Evolutionary conservation across 2,888 invertebrate species (phyloP), one percentile per base, ranked within the genome.

Genomic region (Ametastegia equiseti): DNA sequence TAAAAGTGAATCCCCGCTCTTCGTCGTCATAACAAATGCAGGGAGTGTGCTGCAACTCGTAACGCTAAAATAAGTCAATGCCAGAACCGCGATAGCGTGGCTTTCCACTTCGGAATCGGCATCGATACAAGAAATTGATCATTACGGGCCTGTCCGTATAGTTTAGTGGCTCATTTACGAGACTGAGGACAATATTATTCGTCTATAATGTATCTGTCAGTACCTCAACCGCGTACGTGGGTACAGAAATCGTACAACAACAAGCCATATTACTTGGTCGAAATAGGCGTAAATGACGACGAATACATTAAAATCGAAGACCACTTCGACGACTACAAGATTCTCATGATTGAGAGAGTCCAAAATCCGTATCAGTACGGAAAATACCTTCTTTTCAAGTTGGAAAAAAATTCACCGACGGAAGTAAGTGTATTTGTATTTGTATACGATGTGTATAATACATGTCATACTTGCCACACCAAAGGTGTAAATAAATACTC

Each of bases 1-100:
- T 6, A 19, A 11, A 33, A 11, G 75, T 75, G 54, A 75, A 75
- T 75, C 75, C 75, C 75, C 75, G 75, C 50, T 50, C 33, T 75
- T 45, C 7, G 23, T 36, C 75, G 54, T 15, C 2, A 6, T 7
- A 30, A 15, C 30, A 15, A 45, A 42, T 23, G 5, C 27, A 23
- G 67, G 63, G 63, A 63, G 33, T 39, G 65, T 19, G 19, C 39
- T 33, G 19, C 36, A 9, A 9, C 19, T 65, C 39, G 36, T 36
- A n/a, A 36, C 36, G 11, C n/a, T 19, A 19, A 39, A 36, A 39
- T 9, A 67, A 39, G 11, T 60, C 15, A 5, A 67, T 39, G 39
- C 5, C 54, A 54, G 13, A 39, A 67, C 23, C 30, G 36, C 47
- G 33, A 50, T 36, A 19, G 19, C 19, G 50, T 36, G 13, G 36